These are phyloP conservation scores for Tetramorium bicarinatum DNA, from an alignment of 2,888 invertebrate species.

Conservation along the genomic window DNA sequence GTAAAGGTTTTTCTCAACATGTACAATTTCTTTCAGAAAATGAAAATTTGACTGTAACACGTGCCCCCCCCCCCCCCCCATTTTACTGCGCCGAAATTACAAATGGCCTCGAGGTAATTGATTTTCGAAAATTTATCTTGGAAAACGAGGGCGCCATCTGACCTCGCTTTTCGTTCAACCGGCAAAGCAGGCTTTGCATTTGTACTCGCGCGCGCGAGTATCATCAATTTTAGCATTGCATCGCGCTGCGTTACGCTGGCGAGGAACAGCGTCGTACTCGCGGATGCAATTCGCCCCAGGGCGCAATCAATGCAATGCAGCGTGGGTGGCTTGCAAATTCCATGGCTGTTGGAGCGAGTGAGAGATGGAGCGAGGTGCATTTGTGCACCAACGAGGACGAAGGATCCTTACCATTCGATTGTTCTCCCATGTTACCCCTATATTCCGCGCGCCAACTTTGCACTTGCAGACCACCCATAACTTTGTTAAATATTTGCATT, in stretches of 20 bases:
- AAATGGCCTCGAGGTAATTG: slow-evolving; percentile 2
- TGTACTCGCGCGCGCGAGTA: slow-evolving; percentile 40
- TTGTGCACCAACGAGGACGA: slow-evolving; percentile 16
- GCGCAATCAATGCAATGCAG: slow-evolving; percentile 70
- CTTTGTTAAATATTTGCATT: neutral
- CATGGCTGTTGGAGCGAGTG: slow-evolving; percentile 44
- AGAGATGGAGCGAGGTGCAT: slow-evolving; percentile 7
- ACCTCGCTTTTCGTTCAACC: slow-evolving; percentile 47
- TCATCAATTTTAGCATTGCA: slow-evolving; percentile 69
- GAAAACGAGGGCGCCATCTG: slow-evolving; percentile 33
- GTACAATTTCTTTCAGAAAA: neutral
- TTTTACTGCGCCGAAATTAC: slow-evolving; percentile 5
- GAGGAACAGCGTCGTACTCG: slow-evolving; percentile 61
- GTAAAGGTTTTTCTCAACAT: neutral
- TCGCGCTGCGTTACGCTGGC: slow-evolving; percentile 48
- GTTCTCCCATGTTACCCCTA: neutral
- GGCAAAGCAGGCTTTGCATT: slow-evolving; percentile 20
- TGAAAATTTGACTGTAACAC: neutral
- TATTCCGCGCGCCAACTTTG: neutral
- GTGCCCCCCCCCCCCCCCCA: too few relatives aligned
- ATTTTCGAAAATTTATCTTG: slow-evolving; percentile 43
- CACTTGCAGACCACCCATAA: too few relatives aligned
- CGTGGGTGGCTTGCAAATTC: slow-evolving; percentile 68
- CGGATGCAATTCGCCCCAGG: slow-evolving; percentile 70
- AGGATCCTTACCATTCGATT: slow-evolving; percentile 11